phyloP scores from a whole-genome alignment of 2,888 invertebrate genomes.

The Trimorus sp. region DNA sequence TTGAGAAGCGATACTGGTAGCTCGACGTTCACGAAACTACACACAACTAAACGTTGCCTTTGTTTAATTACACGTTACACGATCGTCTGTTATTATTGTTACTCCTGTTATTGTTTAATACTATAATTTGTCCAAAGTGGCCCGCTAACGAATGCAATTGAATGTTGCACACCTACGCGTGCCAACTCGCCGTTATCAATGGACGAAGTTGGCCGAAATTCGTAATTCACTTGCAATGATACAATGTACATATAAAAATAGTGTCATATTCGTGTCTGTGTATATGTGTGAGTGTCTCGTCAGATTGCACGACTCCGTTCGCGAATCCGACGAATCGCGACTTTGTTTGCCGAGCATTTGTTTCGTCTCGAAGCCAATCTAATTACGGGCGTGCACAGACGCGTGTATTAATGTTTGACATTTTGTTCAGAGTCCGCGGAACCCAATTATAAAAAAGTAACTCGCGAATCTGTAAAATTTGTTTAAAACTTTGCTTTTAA shows the following conservation, averaged over 20 bases:
- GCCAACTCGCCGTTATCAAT: conserved; percentile 1
- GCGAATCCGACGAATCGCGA: conserved; percentile 24
- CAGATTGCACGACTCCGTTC: not conserved
- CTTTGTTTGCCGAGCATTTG: no score
- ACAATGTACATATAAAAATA: conserved; percentile 37
- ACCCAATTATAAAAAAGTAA: conserved; percentile 37
- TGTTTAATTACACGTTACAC: no score
- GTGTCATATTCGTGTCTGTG: no score
- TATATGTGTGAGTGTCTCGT: not conserved
- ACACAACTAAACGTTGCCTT: no score
- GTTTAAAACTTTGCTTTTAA: conserved; percentile 28
- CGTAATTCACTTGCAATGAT: not conserved
- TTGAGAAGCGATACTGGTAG: no score
- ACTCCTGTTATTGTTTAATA: no score
- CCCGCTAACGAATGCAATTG: no score
- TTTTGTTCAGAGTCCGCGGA: conserved; percentile 28
- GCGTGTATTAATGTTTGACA: conserved; percentile 5
- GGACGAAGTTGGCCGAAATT: not conserved
- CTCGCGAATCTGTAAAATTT: conserved; percentile 40
- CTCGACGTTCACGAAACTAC: no score
- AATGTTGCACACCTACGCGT: not conserved
- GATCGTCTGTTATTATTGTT: no score
- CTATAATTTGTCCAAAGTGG: no score
- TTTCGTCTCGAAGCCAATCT: conserved; percentile 6
- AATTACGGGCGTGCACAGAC: conserved; percentile 9